A percentile compares a stretch with the other conserved stretches of the same genome.
Conservation (phyloP, 2,888 invertebrate genomes). For the Papilio protenor region DNA sequence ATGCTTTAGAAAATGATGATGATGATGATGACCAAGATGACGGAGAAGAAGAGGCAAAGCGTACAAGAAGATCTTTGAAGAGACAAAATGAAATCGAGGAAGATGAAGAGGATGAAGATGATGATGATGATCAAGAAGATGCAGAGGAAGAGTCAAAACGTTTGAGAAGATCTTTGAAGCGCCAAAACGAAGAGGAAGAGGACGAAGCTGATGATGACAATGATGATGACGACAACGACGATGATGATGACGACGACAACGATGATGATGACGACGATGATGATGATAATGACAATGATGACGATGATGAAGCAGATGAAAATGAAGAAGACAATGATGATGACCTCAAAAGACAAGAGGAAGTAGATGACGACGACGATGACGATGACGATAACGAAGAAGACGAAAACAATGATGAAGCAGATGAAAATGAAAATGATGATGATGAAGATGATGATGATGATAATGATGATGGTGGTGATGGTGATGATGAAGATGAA, state of each 20-base stretch:
- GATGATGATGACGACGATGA: neutral
- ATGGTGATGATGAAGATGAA: neutral
- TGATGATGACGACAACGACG: neutral
- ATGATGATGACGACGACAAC: neutral
- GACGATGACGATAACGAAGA: neutral
- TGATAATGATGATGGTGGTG: neutral
- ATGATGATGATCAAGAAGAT: conserved; percentile 12
- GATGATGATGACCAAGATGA: neutral
- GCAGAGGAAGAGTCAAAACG: neutral
- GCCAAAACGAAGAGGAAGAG: neutral
- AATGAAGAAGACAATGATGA: conserved; percentile 27
- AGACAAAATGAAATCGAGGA: conserved; percentile 25
- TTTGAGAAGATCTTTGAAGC: neutral
- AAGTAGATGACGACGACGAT: neutral
- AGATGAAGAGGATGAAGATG: neutral
- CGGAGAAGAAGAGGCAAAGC: neutral
- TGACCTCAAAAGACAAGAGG: neutral
- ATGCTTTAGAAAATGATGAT: neutral
- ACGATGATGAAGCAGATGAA: conserved; percentile 1
- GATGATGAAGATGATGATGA: neutral
- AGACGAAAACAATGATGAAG: neutral
- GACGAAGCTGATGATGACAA: neutral
- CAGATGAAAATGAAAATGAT: neutral
- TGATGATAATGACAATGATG: conserved; percentile 3
- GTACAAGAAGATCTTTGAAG: neutral